Conservation (phyloP, 2,888 invertebrate species). For the Pocota personata region DNA sequence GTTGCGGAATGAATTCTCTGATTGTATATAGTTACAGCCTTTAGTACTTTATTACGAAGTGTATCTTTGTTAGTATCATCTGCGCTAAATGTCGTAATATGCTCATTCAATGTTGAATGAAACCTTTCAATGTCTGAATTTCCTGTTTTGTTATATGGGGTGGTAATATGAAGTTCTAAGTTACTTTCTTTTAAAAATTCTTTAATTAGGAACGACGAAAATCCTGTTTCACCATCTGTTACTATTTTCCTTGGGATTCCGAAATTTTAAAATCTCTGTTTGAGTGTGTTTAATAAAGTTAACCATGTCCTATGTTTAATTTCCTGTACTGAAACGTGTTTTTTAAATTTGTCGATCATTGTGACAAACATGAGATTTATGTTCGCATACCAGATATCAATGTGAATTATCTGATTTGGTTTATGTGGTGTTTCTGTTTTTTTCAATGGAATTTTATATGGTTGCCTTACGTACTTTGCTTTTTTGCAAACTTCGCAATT, state of each 20-base stretch:
- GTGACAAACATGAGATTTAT: neutral
- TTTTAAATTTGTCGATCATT: neutral
- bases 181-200: slow-evolving; percentile 34
- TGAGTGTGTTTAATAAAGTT: slow-evolving; percentile 25
- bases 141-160: slow-evolving; percentile 16
- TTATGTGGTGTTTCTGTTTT: too few species aligned
- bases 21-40: slow-evolving; percentile 9
- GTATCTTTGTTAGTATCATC: slow-evolving; percentile 18
- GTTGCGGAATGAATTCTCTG: slow-evolving; percentile 19
- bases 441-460: too few species aligned
- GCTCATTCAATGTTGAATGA: slow-evolving; percentile 48
- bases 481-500: too few species aligned
- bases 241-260: slow-evolving; percentile 26
- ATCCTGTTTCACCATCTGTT: slow-evolving; percentile 23
- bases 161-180: slow-evolving; percentile 21
- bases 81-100: slow-evolving; percentile 31
- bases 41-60: slow-evolving; percentile 18
- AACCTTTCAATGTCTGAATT: slow-evolving; percentile 45
- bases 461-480: neutral
- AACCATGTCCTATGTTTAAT: slow-evolving; percentile 31
- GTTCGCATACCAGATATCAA: too few species aligned
- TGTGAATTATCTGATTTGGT: too few species aligned
- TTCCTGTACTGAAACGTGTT: slow-evolving; percentile 32
- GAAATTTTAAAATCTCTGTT: neutral
- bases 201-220: slow-evolving; percentile 21